Evolutionary conservation across 2,797 vertebrate genomes (phyloP).

Genomic region (Neosilurus hyrtlii): DNA sequence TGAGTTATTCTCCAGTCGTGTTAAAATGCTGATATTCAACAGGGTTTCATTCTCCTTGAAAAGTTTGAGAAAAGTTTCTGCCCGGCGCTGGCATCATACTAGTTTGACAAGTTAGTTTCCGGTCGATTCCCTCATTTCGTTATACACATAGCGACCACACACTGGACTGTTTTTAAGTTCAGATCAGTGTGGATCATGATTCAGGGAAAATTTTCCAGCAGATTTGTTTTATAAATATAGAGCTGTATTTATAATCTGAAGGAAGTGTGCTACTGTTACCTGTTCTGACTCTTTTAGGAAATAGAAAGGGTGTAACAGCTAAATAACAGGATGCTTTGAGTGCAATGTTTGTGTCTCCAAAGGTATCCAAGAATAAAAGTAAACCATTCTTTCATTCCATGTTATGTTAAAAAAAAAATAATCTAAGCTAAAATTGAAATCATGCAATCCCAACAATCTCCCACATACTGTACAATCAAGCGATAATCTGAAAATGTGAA

Average conservation of each 20-base stretch:
- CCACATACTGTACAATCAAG: not conserved
- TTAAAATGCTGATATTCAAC: constrained; percentile 30
- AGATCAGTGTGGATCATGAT: not conserved
- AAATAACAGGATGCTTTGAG: not conserved
- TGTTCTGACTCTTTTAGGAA: not conserved
- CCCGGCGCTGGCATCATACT: constrained; percentile 45
- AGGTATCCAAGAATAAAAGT: not conserved
- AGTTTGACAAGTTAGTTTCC: constrained; percentile 51
- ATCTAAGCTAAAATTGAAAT: not conserved
- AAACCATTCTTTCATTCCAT: not conserved
- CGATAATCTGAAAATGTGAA: not conserved
- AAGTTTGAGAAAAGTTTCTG: not conserved
- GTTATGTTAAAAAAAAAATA: too few species aligned
- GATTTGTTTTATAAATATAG: not conserved
- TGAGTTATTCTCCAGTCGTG: not conserved
- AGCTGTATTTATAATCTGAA: too few species aligned
- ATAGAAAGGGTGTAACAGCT: not conserved
- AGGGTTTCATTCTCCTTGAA: constrained; percentile 3
- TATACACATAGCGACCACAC: not conserved
- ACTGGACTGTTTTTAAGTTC: not conserved
- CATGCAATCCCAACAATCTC: not conserved
- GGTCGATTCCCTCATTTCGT: not conserved
- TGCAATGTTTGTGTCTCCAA: not conserved
- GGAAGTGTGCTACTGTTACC: not conserved
- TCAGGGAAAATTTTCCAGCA: not conserved